Evolutionary conservation across 64 coral and sea anemone genomes (phyloP), one percentile per base, ranked within the genome.

Genomic region (Porites lutea): DNA sequence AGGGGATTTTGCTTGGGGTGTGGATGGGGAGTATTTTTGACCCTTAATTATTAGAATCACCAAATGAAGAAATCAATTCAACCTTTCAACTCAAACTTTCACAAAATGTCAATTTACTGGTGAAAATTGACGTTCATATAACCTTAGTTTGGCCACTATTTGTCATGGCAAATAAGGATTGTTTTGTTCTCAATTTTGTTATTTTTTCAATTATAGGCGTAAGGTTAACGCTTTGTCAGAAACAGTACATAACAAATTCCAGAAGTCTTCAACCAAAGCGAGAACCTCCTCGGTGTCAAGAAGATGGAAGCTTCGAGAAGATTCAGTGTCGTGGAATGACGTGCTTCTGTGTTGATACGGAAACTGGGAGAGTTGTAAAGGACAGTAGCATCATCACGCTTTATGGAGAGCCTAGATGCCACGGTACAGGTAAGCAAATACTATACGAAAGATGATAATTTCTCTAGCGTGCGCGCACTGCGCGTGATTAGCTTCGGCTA

Each of bases 261-360:
- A 89, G 73, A 72, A 72, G 21, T 12, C 66, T 75, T 67, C 20
- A 46, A 44, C 77, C 7, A 27, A 48, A 43, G 50, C n/a, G 49
- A 13, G 52, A 45, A 15, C 37, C 78, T n/a, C 85, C 89, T 19
- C 76, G 69, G 27, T 96, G 94, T 54, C 79, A 65, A 22, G 46
- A 64, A 4, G 53, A 88, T 82, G 94, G 94, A 52, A 84, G 45
- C 4, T 96, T 89, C 49, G 78, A 83, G 66, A 44, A 53, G 8
- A 53, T 92, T 8, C 94, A 96, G 57, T 96, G 95, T 20, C 68
- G 72, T 19, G 95, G 86, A 7, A 16, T 62, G n/a, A 84, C 27
- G 0, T 96, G 95, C 59, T 96, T 72, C 20, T 96, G 95, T 77
- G 95, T 96, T 51, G 90, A 96, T 50, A 15, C 74, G 20, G 79